These are phyloP conservation scores for Sipha flava DNA, from an alignment of 1,140 invertebrate genomes.

Conservation along the genomic window DNA sequence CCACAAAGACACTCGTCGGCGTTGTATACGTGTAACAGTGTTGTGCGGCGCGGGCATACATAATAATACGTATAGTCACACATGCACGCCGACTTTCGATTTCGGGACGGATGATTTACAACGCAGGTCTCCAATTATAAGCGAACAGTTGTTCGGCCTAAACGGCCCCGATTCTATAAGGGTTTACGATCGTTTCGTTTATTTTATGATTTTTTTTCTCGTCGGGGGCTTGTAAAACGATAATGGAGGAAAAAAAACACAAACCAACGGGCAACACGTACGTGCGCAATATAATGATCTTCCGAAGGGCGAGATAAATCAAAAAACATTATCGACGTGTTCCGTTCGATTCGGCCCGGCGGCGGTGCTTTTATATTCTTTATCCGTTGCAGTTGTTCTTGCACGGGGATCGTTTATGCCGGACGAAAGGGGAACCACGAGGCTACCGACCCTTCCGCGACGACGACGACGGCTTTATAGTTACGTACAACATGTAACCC, in stretches of 20 bases:
- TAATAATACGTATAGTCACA: not conserved
- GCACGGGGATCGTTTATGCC: too few relatives aligned
- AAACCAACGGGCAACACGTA: not conserved
- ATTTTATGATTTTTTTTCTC: not conserved
- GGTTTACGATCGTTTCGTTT: not conserved
- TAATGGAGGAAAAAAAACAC: not conserved
- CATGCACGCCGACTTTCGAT: not conserved
- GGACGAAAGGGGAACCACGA: not conserved
- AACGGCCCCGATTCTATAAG: not conserved
- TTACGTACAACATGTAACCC: not conserved
- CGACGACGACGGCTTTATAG: not conserved
- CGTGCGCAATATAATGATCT: not conserved
- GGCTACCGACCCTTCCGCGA: not conserved
- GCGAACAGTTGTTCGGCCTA: not conserved
- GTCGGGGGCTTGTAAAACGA: not conserved
- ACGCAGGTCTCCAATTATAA: constrained; percentile 3
- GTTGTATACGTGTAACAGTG: too few relatives aligned
- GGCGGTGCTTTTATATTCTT: not conserved
- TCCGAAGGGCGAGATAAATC: constrained; percentile 4
- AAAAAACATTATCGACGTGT: not conserved
- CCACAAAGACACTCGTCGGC: too few relatives aligned
- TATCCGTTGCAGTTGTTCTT: not conserved
- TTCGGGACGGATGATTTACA: constrained; percentile 18
- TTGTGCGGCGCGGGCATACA: not conserved
- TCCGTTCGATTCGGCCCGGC: not conserved